A percentile compares a stretch with the other conserved stretches of the same genome.
Evolutionary conservation across 2,113 vertebrate species (phyloP).

Genomic region (Dunckerocampus dactyliophorus): DNA sequence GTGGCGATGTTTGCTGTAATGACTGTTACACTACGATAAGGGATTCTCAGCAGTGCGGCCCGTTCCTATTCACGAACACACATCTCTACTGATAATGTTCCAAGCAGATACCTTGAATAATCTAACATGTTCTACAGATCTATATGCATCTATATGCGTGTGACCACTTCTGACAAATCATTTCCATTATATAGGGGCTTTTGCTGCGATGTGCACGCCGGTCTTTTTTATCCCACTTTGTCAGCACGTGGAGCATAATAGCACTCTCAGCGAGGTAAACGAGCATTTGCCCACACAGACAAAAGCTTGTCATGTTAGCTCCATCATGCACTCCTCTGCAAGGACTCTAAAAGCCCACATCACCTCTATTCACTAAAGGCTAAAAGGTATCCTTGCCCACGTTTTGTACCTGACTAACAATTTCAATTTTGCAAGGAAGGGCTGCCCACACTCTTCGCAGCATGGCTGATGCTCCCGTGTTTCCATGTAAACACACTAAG

Average conservation of each 20-base stretch:
- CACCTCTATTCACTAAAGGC: conserved; percentile 62
- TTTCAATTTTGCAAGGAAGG: conserved; percentile 33
- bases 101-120: conserved; percentile 12
- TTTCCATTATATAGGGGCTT: conserved; percentile 17
- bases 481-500: conserved; percentile 27
- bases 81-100: conserved; percentile 9
- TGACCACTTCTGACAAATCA: conserved; percentile 4
- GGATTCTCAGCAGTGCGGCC: conserved; percentile 15
- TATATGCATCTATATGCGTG: neutral
- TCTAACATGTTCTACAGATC: neutral
- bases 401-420: conserved; percentile 50
- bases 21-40: neutral
- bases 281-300: conserved; percentile 64
- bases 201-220: conserved; percentile 2
- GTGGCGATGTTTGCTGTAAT: too few relatives aligned
- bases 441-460: conserved; percentile 44
- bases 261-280: conserved; percentile 54
- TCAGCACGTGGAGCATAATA: conserved; percentile 33
- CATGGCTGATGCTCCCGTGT: conserved; percentile 19
- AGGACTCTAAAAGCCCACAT: conserved; percentile 61
- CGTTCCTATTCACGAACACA: conserved; percentile 11
- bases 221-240: conserved; percentile 27
- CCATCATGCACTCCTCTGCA: conserved; percentile 62
- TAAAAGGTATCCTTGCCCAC: conserved; percentile 65
- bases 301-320: conserved; percentile 54